These are phyloP conservation scores for Vultur gryphus DNA, from an alignment of 2,797 vertebrate genomes.

Conservation along the genomic window DNA sequence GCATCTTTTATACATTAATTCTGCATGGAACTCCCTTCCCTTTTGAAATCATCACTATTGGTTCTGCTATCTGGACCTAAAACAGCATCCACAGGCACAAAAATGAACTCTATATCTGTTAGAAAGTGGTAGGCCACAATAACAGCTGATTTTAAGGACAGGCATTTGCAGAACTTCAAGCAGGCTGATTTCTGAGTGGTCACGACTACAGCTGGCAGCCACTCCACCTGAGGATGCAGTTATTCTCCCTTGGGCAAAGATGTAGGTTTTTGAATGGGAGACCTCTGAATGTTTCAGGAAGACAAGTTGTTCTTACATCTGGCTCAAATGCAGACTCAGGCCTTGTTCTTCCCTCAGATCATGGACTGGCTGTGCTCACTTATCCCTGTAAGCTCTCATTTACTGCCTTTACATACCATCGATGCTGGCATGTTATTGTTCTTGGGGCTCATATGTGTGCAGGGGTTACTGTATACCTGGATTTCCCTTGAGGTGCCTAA, in stretches of 20 bases:
- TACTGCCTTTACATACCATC: not conserved
- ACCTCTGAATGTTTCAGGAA: not conserved
- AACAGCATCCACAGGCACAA: not conserved
- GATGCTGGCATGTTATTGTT: not conserved
- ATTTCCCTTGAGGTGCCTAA: not conserved
- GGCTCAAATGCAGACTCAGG: not conserved
- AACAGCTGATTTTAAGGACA: not conserved
- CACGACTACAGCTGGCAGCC: not conserved
- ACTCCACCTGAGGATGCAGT: not conserved
- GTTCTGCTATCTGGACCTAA: not conserved
- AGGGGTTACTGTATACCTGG: not conserved
- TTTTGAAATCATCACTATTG: not conserved
- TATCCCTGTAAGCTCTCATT: not conserved
- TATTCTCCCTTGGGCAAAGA: not conserved
- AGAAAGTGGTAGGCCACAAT: not conserved
- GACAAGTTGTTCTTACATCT: not conserved
- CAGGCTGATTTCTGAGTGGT: not conserved
- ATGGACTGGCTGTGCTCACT: not conserved
- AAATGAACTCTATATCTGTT: not conserved
- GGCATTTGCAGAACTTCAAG: not conserved
- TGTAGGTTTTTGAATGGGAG: not conserved
- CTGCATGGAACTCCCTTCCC: not conserved
- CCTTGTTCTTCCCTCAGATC: not conserved
- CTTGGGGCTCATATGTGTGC: not conserved
- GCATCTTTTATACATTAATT: constrained; percentile 35